Evolutionary conservation across 1,140 invertebrate genomes (phyloP), one percentile per base, ranked within the genome.

Genomic region (Drosophila subobscura): DNA sequence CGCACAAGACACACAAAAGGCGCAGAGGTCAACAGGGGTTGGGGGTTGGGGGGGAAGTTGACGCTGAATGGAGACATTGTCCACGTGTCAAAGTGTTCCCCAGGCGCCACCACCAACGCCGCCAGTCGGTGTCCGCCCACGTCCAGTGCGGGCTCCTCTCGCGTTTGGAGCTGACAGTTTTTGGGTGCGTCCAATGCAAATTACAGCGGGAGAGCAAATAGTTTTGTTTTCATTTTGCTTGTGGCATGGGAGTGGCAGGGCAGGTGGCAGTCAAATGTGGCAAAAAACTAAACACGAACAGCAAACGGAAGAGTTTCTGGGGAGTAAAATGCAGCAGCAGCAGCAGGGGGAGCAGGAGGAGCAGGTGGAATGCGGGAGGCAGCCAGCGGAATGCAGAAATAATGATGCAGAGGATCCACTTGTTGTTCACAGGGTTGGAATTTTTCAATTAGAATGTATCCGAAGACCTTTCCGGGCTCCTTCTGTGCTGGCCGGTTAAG

Each of bases 61-160:
- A 5, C 7, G 50, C 7, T n/a, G 14, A 14, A 57, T 73, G 44
- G 54, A 75, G 72, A 75, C 42, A 41, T 50, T 23, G 47, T 51
- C 20, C 65, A 85, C 79, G 80, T 83, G 79, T 83, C 79, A 84
- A 84, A 77, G 56, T 78, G 58, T 73, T 74, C 50, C 50, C 53
- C 54, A n/a, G 44, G 56, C 73, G 53, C 59, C 45, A 37, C 53
- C 23, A 57, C 65, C 5, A 5, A 5, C 5, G 25, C 29, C 29
- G 7, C 8, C 29, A 8, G 29, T 33, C 29, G 8, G 29, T 10
- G 7, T 45, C 2, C 25, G 7, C 20, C 10, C 12, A 10, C 10
- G n/a, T 14, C 52, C 44, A 61, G 61, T n/a, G n/a, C n/a, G 16
- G 16, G 16, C 16, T 20, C 16, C 16, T 20, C 16, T 20, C 16